These are phyloP conservation scores for Autographa gamma DNA, from an alignment of 2,888 invertebrate genomes.

Conservation along the genomic window DNA sequence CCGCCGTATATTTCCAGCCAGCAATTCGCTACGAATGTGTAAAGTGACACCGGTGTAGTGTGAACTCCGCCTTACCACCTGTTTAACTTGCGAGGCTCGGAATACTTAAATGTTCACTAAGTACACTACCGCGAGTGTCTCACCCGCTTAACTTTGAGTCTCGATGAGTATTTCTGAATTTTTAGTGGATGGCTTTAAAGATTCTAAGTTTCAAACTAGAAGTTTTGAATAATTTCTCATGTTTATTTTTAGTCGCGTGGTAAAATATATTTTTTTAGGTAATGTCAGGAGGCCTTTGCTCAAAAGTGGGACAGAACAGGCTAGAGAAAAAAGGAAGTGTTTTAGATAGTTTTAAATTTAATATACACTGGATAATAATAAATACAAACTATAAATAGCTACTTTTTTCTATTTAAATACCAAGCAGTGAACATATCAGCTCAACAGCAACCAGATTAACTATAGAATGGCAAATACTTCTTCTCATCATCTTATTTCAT, in stretches of 20 bases:
- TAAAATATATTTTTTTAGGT: too few relatives aligned
- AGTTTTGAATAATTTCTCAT: background rate
- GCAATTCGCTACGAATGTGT: slow-evolving; percentile 27
- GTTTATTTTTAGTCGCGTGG: background rate
- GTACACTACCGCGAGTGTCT: slow-evolving; percentile 38
- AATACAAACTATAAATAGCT: too few relatives aligned
- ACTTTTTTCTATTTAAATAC: too few relatives aligned
- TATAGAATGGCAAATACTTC: too few relatives aligned
- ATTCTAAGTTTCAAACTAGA: background rate
- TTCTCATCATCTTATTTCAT: too few relatives aligned
- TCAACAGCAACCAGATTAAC: too few relatives aligned
- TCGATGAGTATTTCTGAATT: slow-evolving; percentile 13
- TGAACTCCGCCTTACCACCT: slow-evolving; percentile 42
- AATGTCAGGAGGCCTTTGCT: too few relatives aligned
- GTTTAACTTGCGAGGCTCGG: slow-evolving; percentile 52
- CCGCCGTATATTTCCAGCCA: slow-evolving; percentile 14
- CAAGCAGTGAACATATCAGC: too few relatives aligned
- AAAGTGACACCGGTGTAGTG: slow-evolving; percentile 49
- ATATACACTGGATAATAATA: too few relatives aligned
- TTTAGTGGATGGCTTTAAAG: background rate
- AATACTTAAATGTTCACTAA: slow-evolving; percentile 50
- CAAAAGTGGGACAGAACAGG: too few relatives aligned
- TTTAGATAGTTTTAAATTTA: too few relatives aligned
- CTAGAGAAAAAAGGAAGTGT: too few relatives aligned
- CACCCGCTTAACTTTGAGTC: slow-evolving; percentile 25